These are phyloP conservation scores for Oscheius sp. DNA, from an alignment of 1,140 invertebrate genomes.

Conservation along the genomic window DNA sequence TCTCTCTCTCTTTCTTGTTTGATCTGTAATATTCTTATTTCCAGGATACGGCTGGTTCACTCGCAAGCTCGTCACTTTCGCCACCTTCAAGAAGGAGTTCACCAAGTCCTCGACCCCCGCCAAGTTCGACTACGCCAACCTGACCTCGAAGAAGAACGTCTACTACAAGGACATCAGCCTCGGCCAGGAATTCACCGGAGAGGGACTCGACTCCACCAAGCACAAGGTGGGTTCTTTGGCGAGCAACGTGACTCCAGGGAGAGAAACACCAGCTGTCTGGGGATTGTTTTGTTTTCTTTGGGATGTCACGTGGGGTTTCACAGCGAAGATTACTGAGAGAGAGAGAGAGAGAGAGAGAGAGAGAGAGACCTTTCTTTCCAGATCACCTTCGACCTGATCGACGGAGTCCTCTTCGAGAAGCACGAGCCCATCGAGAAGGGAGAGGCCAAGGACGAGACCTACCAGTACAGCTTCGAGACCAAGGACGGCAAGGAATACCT, in stretches of 20 bases:
- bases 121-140: conserved; percentile 48
- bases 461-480: conserved; percentile 38
- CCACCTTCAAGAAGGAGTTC: conserved; percentile 54
- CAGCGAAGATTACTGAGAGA: neutral
- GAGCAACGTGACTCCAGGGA: neutral
- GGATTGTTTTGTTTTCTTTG: neutral
- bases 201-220: conserved; percentile 50
- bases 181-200: conserved; percentile 45
- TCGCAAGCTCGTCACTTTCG: conserved; percentile 54
- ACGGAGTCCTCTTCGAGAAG: conserved; percentile 31
- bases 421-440: conserved; percentile 34
- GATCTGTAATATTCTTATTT: neutral
- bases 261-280: neutral
- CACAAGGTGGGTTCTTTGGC: conserved; percentile 41
- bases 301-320: neutral
- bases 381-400: conserved; percentile 50
- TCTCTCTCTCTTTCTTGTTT: neutral
- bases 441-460: conserved; percentile 40
- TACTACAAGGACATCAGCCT: conserved; percentile 46
- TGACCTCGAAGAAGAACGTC: conserved; percentile 49
- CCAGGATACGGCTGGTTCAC: conserved; percentile 55
- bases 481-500: conserved; percentile 38
- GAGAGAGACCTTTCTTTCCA: too few species aligned
- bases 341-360: too few species aligned
- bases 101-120: conserved; percentile 10